Conservation (phyloP, 2,888 invertebrate genomes). For the Aromia moschata region DNA sequence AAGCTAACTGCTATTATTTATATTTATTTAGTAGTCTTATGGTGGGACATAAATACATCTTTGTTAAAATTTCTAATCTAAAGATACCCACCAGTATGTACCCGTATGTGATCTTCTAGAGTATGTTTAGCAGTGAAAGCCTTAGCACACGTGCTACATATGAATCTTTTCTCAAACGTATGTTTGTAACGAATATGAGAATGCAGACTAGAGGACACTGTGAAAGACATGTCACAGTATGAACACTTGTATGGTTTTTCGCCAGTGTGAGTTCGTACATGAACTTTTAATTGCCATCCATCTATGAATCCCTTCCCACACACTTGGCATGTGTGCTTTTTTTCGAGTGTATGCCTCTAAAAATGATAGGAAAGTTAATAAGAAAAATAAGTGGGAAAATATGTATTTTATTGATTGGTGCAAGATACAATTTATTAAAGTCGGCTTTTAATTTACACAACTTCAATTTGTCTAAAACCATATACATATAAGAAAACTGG, state of each 20-base stretch:
- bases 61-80: no score
- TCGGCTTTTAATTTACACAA: no score
- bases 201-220: slow-evolving; percentile 8
- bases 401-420: no score
- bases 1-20: no score
- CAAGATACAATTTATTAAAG: no score
- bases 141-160: slow-evolving; percentile 6
- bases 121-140: slow-evolving; percentile 9
- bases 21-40: no score
- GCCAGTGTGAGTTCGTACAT: slow-evolving; percentile 1
- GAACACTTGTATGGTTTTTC: slow-evolving; percentile 2
- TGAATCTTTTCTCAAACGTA: slow-evolving; percentile 5
- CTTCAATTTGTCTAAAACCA: no score
- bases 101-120: slow-evolving; percentile 1
- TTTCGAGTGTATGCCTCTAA: slow-evolving; percentile 6
- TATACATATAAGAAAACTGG: no score
- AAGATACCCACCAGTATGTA: background rate
- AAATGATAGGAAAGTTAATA: background rate
- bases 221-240: slow-evolving; percentile 1
- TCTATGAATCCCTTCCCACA: slow-evolving; percentile 10
- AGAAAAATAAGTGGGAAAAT: background rate
- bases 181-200: slow-evolving; percentile 12
- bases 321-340: background rate
- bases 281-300: slow-evolving; percentile 10
- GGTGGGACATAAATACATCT: no score